Base-by-base conservation (phyloP, 1,140 invertebrate genomes). In the Orchesella cincta region DNA sequence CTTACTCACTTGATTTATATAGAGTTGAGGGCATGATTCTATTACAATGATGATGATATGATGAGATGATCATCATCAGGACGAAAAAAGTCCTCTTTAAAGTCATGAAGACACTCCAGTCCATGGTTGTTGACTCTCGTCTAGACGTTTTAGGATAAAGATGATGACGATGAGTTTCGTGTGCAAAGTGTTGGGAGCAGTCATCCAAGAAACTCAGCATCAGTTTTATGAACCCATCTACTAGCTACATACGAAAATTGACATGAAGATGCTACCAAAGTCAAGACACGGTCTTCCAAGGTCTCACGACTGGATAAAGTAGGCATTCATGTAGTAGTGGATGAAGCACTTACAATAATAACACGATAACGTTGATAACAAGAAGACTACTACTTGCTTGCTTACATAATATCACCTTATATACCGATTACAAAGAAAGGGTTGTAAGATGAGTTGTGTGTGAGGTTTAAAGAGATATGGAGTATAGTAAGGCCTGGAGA, bases 11-110 rank as follows among this genome's bases (percentile, higher is more conserved):
- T n/a, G n/a, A n/a, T n/a, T n/a, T n/a, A n/a, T n/a, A n/a, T n/a
- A n/a, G n/a, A 46, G 39, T 67, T 31, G 2, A 18, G 14, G 26
- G 29, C 62, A 67, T 33, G 62, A 67, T 67, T 67, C 62, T 33
- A 67, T 67, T 67, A 67, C 62, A 33, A 67, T 57, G 54, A 12
- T 57, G 54, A 57, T 57, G 54, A 57, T 57, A 67, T 29, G 62
- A 14, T 67, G 62, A 33, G 23, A 67, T 67, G 62, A 67, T 67
- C 26, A 12, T 33, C 28, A 33, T 67, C 62, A 57, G 3, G 52
- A 46, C 20, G 39, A 46, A 26, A 57, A 57, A 57, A 33, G 26
- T 67, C 62, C 62, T 67, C 23, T 67, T 31, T 5, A 67, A 67
- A 67, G 33, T 67, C 62, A 29, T 67, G 62, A 67, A 67, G 8